A percentile compares a stretch with the other conserved stretches of the same genome.
phyloP scores from a whole-genome alignment of 1,140 invertebrate genomes.

The Frieseomelitta varia region DNA sequence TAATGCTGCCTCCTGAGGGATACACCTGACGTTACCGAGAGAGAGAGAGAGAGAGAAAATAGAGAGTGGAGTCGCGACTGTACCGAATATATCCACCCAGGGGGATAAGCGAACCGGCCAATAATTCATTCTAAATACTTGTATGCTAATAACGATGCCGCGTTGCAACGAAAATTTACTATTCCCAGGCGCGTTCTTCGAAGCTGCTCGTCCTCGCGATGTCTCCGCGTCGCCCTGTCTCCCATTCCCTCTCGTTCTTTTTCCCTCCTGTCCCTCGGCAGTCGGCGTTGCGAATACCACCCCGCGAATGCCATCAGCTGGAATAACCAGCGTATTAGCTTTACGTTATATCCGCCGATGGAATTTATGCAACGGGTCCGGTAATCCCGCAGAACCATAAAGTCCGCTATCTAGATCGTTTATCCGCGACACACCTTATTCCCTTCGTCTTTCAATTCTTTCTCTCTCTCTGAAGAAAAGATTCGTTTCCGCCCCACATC shows the following conservation, averaged over 20 bases:
- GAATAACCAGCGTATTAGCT: conserved; percentile 69
- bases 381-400: conserved; percentile 62
- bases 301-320: conserved; percentile 21
- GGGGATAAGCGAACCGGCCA: conserved; percentile 67
- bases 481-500: conserved; percentile 5
- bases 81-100: conserved; percentile 67
- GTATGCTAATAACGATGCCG: conserved; percentile 77
- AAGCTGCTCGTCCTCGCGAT: conserved; percentile 16
- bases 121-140: conserved; percentile 79
- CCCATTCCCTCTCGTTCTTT: background rate
- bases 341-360: conserved; percentile 66
- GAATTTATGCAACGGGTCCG: conserved; percentile 70
- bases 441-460: conserved; percentile 2
- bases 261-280: background rate
- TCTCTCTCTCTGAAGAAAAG: too few relatives aligned
- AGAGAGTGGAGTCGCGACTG: conserved; percentile 34
- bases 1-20: conserved; percentile 67
- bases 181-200: conserved; percentile 67
- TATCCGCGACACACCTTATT: conserved; percentile 46
- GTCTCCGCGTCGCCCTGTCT: background rate
- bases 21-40: conserved; percentile 70
- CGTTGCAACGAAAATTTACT: conserved; percentile 74
- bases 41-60: conserved; percentile 31
- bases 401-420: conserved; percentile 66
- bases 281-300: background rate